phyloP scores from a whole-genome alignment of 2,113 vertebrate genomes.

The Alethe diademata region DNA sequence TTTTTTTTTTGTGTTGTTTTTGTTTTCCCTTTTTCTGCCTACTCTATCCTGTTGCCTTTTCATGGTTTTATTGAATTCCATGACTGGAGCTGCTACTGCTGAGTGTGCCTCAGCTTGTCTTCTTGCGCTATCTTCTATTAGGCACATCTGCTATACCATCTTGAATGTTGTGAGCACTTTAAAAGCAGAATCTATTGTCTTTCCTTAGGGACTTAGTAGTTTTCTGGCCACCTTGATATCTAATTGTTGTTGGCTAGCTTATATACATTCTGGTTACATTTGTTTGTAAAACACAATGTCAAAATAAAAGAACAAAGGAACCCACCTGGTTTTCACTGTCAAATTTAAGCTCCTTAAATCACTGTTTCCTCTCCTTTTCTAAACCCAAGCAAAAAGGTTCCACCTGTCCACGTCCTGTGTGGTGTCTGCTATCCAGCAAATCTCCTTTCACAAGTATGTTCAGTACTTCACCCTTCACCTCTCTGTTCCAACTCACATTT shows the following conservation, averaged over 20 bases:
- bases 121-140: background rate
- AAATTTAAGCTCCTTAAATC: background rate
- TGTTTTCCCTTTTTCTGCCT: background rate
- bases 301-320: background rate
- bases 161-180: background rate
- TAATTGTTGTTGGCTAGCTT: background rate
- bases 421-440: background rate
- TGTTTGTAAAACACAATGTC: background rate
- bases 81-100: background rate
- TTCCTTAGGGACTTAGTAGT: background rate
- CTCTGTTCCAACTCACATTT: background rate
- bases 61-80: background rate
- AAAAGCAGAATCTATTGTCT: background rate
- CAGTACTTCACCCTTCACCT: background rate
- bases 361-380: background rate
- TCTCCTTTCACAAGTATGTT: background rate
- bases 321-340: background rate
- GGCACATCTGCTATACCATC: background rate
- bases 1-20: background rate
- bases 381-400: background rate
- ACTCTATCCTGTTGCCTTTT: background rate
- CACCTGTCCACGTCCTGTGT: background rate
- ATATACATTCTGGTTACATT: fast-evolving
- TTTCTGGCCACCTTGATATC: background rate
- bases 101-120: background rate